These are phyloP conservation scores for Psittacus erithacus DNA, from an alignment of 2,113 vertebrate species.

Conservation along the genomic window DNA sequence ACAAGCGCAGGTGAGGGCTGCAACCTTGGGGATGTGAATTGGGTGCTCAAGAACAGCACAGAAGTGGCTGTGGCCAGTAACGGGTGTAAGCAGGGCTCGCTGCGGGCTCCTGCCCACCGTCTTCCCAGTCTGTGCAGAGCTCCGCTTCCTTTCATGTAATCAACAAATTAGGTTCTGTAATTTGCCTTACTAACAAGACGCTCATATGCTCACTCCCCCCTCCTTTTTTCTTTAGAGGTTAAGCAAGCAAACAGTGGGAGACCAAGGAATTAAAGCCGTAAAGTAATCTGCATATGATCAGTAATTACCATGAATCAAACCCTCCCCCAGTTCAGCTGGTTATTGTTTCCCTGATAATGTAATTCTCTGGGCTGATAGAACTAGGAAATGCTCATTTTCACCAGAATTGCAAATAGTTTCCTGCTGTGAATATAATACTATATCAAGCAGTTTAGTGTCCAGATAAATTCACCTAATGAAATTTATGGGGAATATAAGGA, in stretches of 20 bases:
- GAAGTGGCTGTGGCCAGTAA: not conserved
- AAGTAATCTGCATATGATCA: constrained; percentile 61
- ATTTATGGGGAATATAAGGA: constrained; percentile 22
- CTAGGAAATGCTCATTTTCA: constrained; percentile 53
- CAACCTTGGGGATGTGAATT: rapidly evolving
- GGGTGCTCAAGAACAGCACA: not conserved
- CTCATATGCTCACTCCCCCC: not conserved
- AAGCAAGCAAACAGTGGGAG: constrained; percentile 58
- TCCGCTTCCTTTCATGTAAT: constrained; percentile 13
- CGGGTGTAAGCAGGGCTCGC: not conserved
- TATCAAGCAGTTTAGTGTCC: constrained; percentile 52
- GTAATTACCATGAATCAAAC: constrained; percentile 57
- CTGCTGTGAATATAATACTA: constrained; percentile 32
- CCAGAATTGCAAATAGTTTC: constrained; percentile 61
- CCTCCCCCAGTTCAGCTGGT: constrained; percentile 40
- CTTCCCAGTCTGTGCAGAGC: not conserved
- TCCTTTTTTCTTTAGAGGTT: not conserved
- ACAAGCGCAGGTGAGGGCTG: not conserved
- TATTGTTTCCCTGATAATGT: constrained; percentile 40
- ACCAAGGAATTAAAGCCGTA: constrained; percentile 60
- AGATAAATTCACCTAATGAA: constrained; percentile 61
- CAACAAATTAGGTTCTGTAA: constrained; percentile 30
- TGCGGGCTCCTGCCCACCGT: not conserved
- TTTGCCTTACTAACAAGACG: constrained; percentile 11
- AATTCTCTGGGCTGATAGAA: constrained; percentile 28